phyloP scores from a whole-genome alignment of 2,888 invertebrate species.

The Cosmopolites sordidus region DNA sequence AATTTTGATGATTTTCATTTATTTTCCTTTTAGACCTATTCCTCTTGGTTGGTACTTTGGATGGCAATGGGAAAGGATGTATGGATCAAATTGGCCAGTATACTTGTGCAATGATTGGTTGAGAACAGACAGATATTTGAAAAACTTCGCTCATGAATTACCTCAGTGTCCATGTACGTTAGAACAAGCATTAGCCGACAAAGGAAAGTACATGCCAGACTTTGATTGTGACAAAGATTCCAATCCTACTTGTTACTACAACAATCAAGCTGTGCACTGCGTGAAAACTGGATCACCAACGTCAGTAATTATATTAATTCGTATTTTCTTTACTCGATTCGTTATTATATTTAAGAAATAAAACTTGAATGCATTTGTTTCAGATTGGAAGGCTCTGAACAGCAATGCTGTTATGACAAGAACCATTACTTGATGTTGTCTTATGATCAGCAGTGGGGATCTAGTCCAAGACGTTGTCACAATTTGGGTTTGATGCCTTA shows the following conservation, averaged over 20 bases:
- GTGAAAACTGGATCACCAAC: conserved; percentile 86
- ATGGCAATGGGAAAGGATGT: conserved; percentile 78
- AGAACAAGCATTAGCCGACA: conserved; percentile 85
- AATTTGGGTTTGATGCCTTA: conserved; percentile 90
- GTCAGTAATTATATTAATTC: conserved; percentile 54
- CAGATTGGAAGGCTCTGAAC: conserved; percentile 85
- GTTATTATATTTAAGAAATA: too few species aligned
- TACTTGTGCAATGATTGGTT: conserved; percentile 88
- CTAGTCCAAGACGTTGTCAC: conserved; percentile 77
- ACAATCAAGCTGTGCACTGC: conserved; percentile 88
- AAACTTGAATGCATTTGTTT: too few species aligned
- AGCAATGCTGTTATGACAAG: conserved; percentile 96
- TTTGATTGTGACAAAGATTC: conserved; percentile 87
- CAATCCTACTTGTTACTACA: conserved; percentile 82
- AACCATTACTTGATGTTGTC: conserved; percentile 88
- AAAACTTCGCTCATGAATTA: conserved; percentile 81
- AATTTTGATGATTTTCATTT: too few species aligned
- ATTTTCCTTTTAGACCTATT: conserved; percentile 69
- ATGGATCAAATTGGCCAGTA: conserved; percentile 79
- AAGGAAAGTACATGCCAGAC: conserved; percentile 89
- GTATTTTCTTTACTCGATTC: too few species aligned
- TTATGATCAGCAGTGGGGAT: conserved; percentile 94
- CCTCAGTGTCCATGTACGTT: conserved; percentile 88
- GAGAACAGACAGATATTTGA: conserved; percentile 71
- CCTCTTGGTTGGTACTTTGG: conserved; percentile 91